Conservation (phyloP, 2,113 vertebrate species). For the Sander lucioperca region DNA sequence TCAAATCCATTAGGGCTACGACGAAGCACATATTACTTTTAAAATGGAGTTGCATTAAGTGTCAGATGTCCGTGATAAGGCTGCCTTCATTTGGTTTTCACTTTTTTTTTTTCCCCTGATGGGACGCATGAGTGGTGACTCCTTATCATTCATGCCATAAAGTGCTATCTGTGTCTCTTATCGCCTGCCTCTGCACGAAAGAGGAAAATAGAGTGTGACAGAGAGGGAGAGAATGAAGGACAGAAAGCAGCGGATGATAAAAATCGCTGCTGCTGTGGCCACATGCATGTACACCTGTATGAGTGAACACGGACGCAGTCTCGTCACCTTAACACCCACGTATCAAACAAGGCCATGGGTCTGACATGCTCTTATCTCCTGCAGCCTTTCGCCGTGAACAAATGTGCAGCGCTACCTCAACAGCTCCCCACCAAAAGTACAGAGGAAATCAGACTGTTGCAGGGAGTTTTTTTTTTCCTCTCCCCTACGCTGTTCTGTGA, state of each 20-base stretch:
- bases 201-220: constrained; percentile 64
- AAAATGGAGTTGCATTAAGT: constrained; percentile 78
- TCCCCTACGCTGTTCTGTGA: neutral
- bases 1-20: constrained; percentile 71
- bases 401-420: constrained; percentile 37
- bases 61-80: constrained; percentile 79
- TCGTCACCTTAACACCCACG: constrained; percentile 34
- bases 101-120: constrained; percentile 51
- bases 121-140: constrained; percentile 68
- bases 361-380: constrained; percentile 68
- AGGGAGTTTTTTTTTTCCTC: neutral
- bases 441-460: constrained; percentile 68
- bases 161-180: constrained; percentile 76
- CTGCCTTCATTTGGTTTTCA: constrained; percentile 74
- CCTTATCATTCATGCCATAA: constrained; percentile 78
- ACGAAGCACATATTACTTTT: constrained; percentile 65
- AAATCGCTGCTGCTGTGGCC: constrained; percentile 67
- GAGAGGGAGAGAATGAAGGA: constrained; percentile 65
- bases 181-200: constrained; percentile 68
- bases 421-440: constrained; percentile 36
- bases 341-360: constrained; percentile 73
- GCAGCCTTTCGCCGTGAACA: constrained; percentile 46
- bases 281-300: constrained; percentile 69
- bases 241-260: constrained; percentile 63
- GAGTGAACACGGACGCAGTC: constrained; percentile 64